Evolutionary conservation across 2,797 vertebrate genomes (phyloP), one percentile per base, ranked within the genome.

Genomic region (Fistularia commersonii): DNA sequence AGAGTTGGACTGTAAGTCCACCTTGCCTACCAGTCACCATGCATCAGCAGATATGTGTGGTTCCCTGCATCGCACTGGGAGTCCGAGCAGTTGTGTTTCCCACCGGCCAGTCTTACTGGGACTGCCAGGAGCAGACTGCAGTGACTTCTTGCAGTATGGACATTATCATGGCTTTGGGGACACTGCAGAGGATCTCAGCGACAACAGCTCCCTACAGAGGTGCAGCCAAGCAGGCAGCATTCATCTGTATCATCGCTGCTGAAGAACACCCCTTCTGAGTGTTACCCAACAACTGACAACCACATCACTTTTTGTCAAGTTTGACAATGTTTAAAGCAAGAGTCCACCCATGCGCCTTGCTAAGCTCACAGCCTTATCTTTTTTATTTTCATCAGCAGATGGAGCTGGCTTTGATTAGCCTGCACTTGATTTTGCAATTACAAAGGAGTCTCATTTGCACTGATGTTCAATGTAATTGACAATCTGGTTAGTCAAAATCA

Each of bases 121-220:
- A 13, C 41, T 12, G 0, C 42, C 37, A 3, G 64, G 56, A 0
- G 82, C 85, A 0, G 93, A 92, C 48, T 53, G 65, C 0, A 85
- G 81, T 3, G 93, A 94, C 36, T 89, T 80, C 38, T 84, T 97
- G 82, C 92, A 89, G 39, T 99, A 95, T 32, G 95, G 96, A 72
- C 92, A 97, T 78, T 95, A 93, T 51, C 96, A 99, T 4, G 96
- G 96, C 23, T 98, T 95, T 9, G 96, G 96, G 41, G 96, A 98
- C 86, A 98, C 96, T 0, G 96, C 96, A 0, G 96, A 99, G 72
- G 95, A 94, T 76, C 90, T 98, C 75, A 90, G 91, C 0, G 93
- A 95, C 45, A 86, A 82, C 58, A 89, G 88, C 45, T 64, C 76
- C 10, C 48, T 83, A 59, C 87, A 86, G 61, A 78, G 81, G 6